phyloP scores from a whole-genome alignment of 2,797 vertebrate species.

The Eulemur albifrons region DNA sequence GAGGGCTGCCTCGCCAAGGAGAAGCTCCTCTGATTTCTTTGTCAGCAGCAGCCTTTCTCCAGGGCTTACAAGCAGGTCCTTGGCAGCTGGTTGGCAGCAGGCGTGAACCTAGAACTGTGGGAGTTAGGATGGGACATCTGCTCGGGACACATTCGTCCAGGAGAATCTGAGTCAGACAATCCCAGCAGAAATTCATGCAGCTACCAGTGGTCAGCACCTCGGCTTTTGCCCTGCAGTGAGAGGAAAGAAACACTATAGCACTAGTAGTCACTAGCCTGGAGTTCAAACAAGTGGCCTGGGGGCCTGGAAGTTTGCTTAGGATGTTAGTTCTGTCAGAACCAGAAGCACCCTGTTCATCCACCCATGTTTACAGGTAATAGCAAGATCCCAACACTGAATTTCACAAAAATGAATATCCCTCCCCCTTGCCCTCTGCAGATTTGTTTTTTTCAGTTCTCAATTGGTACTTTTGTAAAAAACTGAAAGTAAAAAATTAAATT shows the following conservation, averaged over 20 bases:
- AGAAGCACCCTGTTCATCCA: not conserved
- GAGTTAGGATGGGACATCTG: too few relatives aligned
- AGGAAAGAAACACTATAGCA: not conserved
- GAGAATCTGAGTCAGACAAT: not conserved
- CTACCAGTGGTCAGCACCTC: not conserved
- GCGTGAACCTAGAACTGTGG: too few relatives aligned
- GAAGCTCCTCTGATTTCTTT: not conserved
- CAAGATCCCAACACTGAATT: not conserved
- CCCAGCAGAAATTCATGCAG: not conserved
- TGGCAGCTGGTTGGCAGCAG: not conserved
- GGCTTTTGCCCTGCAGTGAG: not conserved
- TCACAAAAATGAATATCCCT: not conserved
- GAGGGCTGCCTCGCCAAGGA: rapidly evolving
- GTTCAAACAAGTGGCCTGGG: not conserved
- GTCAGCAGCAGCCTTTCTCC: not conserved
- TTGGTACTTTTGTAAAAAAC: slow-evolving; percentile 26
- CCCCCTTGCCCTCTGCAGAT: not conserved
- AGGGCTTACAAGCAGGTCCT: not conserved
- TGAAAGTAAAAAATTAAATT: not conserved
- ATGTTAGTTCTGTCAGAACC: not conserved
- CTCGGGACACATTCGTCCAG: not conserved
- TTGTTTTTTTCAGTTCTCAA: not conserved
- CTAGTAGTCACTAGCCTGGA: not conserved
- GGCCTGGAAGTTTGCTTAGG: not conserved
- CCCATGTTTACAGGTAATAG: not conserved